Evolutionary conservation across 2,888 invertebrate species (phyloP).

Genomic region (Anthophora plumipes): DNA sequence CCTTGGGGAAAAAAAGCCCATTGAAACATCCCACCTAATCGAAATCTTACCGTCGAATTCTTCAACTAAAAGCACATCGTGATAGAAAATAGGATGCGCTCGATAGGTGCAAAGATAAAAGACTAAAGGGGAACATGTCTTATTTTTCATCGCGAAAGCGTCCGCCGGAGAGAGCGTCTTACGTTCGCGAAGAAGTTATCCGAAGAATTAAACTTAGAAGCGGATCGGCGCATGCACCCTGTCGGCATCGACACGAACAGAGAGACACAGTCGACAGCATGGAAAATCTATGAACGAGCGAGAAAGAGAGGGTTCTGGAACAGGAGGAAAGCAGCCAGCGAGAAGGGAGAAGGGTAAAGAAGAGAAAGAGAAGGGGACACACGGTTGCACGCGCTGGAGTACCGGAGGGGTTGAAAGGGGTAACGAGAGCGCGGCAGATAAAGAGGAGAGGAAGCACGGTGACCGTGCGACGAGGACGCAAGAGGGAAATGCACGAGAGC

Average conservation of each 20-base stretch:
- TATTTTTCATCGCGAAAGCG: neutral
- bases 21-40: conserved; percentile 11
- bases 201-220: conserved; percentile 68
- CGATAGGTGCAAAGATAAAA: neutral
- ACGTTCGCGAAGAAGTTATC: conserved; percentile 55
- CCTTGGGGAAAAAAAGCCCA: conserved; percentile 7
- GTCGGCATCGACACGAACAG: conserved; percentile 58
- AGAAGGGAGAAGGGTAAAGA: conserved; percentile 24
- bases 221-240: conserved; percentile 72
- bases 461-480: conserved; percentile 26
- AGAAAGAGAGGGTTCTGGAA: conserved; percentile 9
- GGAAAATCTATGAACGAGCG: conserved; percentile 53
- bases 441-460: conserved; percentile 30
- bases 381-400: conserved; percentile 61
- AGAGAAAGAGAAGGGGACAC: conserved; percentile 37
- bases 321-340: conserved; percentile 14
- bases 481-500: conserved; percentile 69
- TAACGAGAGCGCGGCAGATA: conserved; percentile 50
- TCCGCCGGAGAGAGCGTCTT: conserved; percentile 18
- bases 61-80: neutral
- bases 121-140: neutral
- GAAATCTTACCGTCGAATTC: neutral
- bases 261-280: conserved; percentile 50
- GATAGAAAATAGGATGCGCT: neutral
- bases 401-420: conserved; percentile 55